Evolutionary conservation across 1,140 invertebrate genomes (phyloP), one percentile per base, ranked within the genome.

Genomic region (Drosophila orena): DNA sequence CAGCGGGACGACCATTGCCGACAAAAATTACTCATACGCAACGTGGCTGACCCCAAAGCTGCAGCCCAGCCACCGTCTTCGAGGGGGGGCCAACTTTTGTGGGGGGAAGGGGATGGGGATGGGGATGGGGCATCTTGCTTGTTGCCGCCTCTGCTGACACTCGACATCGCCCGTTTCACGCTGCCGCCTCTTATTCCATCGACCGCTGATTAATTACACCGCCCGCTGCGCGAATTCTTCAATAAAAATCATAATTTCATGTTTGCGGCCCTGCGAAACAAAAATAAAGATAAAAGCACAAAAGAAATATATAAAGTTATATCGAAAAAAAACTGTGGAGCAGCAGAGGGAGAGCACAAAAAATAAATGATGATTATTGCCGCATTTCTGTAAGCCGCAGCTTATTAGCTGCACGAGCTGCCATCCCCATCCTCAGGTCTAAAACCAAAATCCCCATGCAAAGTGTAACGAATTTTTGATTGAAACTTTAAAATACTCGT

Each of bases 221-320:
- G 85, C 84, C 84, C 84, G 84, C 84, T 89, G 84, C 72, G 84
- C 84, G 77, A 89, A 89, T 89, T 89, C 84, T 86, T 89, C 84
- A 89, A 89, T 89, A 89, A 89, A 89, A 89, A 89, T 90, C 85
- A 88, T 88, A 88, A 88, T 89, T 89, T 89, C 79, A 68, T 85
- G 81, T 85, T 85, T 77, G 73, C 77, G 81, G 77, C 77, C 74
- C 74, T 52, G 46, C 73, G 60, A 55, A 77, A 76, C 58, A 53
- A 75, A 64, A 65, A 49, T 34, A 47, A 70, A 70, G 10, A 57
- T 24, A 44, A 27, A 69, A 38, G 50, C 1, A 38, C 37, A 27
- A 34, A n/a, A 37, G 20, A 24, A 24, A n/a, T 46, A 44, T 44
- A 20, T 20, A 8, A 30, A 30, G 7, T 30, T 30, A 30, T 30